Evolutionary conservation across 2,113 vertebrate species (phyloP).

Genomic region (Cynopterus brachyotis): DNA sequence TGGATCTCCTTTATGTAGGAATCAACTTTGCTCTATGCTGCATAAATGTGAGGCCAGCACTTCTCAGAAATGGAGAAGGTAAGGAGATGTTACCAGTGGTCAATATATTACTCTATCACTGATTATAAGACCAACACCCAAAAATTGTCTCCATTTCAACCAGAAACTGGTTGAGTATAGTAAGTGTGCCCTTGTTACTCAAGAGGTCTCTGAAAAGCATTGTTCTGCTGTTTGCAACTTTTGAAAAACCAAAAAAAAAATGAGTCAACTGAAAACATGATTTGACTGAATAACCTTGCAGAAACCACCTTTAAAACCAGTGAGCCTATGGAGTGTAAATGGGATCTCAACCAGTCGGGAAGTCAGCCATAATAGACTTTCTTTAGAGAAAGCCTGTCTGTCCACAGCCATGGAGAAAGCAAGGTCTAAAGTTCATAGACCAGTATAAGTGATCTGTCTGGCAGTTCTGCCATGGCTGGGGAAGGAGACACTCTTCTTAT

Average conservation of each 20-base stretch:
- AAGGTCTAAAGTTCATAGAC: slow-evolving; percentile 36
- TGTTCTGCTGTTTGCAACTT: slow-evolving; percentile 28
- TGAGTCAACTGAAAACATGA: not conserved
- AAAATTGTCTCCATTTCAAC: slow-evolving; percentile 32
- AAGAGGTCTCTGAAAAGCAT: slow-evolving; percentile 53
- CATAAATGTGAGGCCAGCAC: not conserved
- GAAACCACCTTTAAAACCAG: slow-evolving; percentile 56
- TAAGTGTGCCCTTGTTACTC: not conserved
- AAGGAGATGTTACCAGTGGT: slow-evolving; percentile 15
- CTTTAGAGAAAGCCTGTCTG: slow-evolving; percentile 8
- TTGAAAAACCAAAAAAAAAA: slow-evolving; percentile 58
- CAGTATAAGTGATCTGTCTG: not conserved
- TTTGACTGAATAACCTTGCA: slow-evolving; percentile 53
- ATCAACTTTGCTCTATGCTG: not conserved
- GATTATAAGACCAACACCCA: slow-evolving; percentile 21
- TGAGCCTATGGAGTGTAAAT: not conserved
- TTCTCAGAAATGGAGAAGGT: slow-evolving; percentile 51
- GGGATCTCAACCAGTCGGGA: not conserved
- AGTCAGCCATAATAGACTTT: not conserved
- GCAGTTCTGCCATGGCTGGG: not conserved
- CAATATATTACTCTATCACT: not conserved
- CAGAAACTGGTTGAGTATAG: slow-evolving; percentile 4
- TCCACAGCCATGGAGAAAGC: slow-evolving; percentile 13
- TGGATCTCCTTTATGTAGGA: not conserved
- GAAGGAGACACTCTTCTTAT: slow-evolving; percentile 32